Evolutionary conservation across 2,113 vertebrate species (phyloP).

Genomic region (Clinocottus analis): DNA sequence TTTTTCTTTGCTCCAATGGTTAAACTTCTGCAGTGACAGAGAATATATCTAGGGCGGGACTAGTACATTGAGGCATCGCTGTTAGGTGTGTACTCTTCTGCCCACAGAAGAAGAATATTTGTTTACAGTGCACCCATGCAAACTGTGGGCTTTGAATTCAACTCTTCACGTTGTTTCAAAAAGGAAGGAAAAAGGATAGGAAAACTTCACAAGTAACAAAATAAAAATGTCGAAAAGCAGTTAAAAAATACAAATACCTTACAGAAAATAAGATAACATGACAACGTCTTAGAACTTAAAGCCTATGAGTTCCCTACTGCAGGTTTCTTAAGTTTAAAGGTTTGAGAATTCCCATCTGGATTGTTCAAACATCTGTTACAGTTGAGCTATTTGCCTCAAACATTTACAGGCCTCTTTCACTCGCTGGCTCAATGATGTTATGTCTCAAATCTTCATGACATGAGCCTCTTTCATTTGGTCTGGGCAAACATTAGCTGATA

Average conservation of each 20-base stretch:
- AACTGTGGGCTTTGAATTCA: background rate
- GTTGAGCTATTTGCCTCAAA: constrained; percentile 22
- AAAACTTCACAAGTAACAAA: background rate
- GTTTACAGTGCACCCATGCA: background rate
- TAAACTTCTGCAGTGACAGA: background rate
- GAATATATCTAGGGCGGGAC: background rate
- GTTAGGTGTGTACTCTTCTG: background rate
- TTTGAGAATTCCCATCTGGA: constrained; percentile 54
- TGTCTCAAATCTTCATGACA: constrained; percentile 49
- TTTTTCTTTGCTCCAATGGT: background rate
- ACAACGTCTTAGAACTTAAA: background rate
- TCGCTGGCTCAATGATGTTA: constrained; percentile 35
- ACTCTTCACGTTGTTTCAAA: background rate
- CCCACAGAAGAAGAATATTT: background rate
- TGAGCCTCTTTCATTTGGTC: constrained; percentile 50
- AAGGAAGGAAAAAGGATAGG: background rate
- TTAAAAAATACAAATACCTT: background rate
- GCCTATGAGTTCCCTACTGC: background rate
- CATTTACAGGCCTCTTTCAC: constrained; percentile 33
- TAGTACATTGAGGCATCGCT: background rate
- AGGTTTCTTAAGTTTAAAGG: background rate
- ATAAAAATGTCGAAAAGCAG: background rate
- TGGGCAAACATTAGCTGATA: constrained; percentile 36
- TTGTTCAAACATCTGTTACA: constrained; percentile 49
- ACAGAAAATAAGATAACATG: background rate